Percentiles rank a stretch among this genome's conserved stretches.
phyloP scores from a whole-genome alignment of 2,888 invertebrate genomes.

The Heliconius ethilla region DNA sequence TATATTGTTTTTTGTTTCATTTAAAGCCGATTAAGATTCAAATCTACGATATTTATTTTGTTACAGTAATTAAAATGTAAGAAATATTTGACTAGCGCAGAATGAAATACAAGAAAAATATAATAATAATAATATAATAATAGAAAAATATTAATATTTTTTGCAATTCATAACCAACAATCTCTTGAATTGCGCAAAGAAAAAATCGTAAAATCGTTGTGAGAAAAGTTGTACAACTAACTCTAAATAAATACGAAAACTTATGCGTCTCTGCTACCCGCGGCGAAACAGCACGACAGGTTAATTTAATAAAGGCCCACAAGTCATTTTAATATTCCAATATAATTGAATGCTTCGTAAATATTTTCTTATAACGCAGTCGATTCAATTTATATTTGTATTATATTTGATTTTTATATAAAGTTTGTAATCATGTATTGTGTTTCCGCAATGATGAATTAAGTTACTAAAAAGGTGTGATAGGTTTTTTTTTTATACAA shows the following conservation, averaged over 20 bases:
- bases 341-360: constrained; percentile 36
- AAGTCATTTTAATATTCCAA: constrained; percentile 34
- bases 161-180: background rate
- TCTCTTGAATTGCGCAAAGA: background rate
- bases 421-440: background rate
- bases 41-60: background rate
- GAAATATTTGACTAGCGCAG: background rate
- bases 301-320: constrained; percentile 38
- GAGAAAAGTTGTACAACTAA: constrained; percentile 30
- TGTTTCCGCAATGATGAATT: constrained; percentile 17
- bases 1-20: constrained; percentile 16
- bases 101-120: background rate
- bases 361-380: constrained; percentile 23
- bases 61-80: background rate
- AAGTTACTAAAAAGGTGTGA: constrained; percentile 24
- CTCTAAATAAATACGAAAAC: constrained; percentile 33
- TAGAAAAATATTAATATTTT: background rate
- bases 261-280: constrained; percentile 32
- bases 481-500: constrained; percentile 12
- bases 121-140: too few relatives aligned
- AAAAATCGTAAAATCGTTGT: constrained; percentile 18
- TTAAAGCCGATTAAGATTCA: background rate
- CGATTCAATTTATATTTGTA: constrained; percentile 15
- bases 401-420: background rate
- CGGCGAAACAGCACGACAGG: constrained; percentile 36